Evolutionary conservation across 2,797 vertebrate species (phyloP).

Genomic region (Monodelphis domestica): DNA sequence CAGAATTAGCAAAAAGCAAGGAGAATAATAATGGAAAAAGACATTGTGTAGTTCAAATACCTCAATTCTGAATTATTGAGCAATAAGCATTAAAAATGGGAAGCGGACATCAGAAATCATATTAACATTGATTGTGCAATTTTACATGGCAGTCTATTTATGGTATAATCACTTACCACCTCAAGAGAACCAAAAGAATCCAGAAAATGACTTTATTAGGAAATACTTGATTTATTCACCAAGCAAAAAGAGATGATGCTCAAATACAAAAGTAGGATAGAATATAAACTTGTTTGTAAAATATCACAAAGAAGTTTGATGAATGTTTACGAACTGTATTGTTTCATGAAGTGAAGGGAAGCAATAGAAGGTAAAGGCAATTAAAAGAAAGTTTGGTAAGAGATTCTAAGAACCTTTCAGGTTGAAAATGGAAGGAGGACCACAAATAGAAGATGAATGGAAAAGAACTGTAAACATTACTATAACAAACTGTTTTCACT

Average conservation of each 20-base stretch:
- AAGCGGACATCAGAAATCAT: background rate
- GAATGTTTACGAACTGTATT: background rate
- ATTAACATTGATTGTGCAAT: background rate
- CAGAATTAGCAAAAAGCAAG: background rate
- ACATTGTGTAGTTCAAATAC: background rate
- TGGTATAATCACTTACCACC: background rate
- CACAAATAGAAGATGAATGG: background rate
- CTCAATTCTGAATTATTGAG: background rate
- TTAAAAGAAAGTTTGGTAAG: background rate
- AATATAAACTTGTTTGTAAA: background rate
- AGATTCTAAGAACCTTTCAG: background rate
- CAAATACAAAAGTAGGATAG: background rate
- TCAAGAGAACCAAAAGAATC: too few species aligned
- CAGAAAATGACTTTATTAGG: background rate
- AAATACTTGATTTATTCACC: background rate
- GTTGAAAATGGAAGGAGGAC: background rate
- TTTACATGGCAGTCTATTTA: background rate
- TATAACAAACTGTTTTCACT: background rate
- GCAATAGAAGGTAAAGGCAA: background rate
- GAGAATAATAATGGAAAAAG: background rate
- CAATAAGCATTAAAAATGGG: background rate
- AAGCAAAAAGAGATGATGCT: background rate
- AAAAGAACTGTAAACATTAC: background rate
- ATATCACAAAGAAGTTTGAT: background rate
- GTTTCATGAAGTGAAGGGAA: background rate